Base-by-base conservation (phyloP, 2,113 vertebrate species). In the Sorex fumeus region DNA sequence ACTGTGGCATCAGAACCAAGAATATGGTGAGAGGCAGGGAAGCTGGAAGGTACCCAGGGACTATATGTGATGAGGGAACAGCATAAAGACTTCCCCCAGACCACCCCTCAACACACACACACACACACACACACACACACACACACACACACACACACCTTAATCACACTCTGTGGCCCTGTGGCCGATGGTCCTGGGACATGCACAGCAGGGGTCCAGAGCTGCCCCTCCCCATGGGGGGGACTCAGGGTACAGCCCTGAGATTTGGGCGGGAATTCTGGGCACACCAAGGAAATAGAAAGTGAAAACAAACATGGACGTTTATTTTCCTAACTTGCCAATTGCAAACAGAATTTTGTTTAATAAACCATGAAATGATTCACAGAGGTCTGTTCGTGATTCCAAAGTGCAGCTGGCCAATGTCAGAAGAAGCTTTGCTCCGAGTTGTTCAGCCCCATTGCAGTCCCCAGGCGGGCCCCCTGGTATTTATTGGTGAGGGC, bases 321-420 rank as follows among this genome's bases (percentile, higher is more conserved):
- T 98, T 98, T 98, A 98, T 98, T 98, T 98, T 97, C 96, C 95
- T 97, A 97, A 97, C 96, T 97, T 96, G 95, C 96, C 97, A 97
- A 96, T 97, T 97, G 96, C 96, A 98, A 98, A 98, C 96, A 97
- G 96, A 98, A 98, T 97, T 97, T 97, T 95, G 92, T 97, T 98
- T 97, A 98, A 98, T 98, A 98, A 98, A 97, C 97, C 97, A 97
- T 98, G 98, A 98, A 98, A 98, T 97, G 97, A 97, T 98, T 98
- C 96, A 93, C 95, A 97, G 97, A 97, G 97, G 96, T 97, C 95
- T 98, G 97, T 98, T 97, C 98, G 97, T 98, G 98, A 97, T 98
- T 98, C 88, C 96, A 96, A 77, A 97, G 96, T 95, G 91, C 97
- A 98, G 97, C 98, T 98, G 97, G 97, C 93, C 96, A 97, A 97